Conservation (phyloP, 2,797 vertebrate genomes). For the Phaenicophaeus curvirostris region DNA sequence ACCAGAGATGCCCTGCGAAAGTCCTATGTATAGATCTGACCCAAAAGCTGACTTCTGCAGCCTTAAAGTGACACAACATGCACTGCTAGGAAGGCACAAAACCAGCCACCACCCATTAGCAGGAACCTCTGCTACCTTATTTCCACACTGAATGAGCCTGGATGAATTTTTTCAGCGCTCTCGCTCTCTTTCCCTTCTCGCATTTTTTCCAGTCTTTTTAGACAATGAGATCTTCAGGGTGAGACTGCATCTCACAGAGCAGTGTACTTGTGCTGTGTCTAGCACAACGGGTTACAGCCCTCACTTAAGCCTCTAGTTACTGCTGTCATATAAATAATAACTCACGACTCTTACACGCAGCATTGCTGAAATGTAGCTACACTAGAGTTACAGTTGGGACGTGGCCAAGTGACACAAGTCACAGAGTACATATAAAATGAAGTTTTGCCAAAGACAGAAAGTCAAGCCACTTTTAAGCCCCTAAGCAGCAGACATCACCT, state of each 20-base stretch:
- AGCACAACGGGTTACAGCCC: background rate
- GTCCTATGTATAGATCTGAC: background rate
- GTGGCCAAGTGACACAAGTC: constrained; percentile 8
- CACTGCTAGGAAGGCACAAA: background rate
- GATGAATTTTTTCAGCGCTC: background rate
- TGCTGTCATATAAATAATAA: background rate
- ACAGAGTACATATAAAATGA: background rate
- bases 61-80: background rate
- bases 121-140: background rate
- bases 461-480: background rate
- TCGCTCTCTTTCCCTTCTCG: background rate
- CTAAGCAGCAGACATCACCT: background rate
- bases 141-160: fast-evolving
- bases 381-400: background rate
- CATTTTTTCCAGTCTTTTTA: background rate
- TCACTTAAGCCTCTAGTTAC: background rate
- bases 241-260: background rate
- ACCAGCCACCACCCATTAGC: background rate
- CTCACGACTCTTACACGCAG: background rate
- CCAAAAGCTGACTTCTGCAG: background rate
- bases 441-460: background rate
- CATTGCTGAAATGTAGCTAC: background rate
- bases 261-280: background rate
- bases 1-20: background rate
- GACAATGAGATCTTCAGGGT: background rate